These are phyloP conservation scores for Anableps anableps DNA, from an alignment of 2,797 vertebrate genomes.

Conservation along the genomic window DNA sequence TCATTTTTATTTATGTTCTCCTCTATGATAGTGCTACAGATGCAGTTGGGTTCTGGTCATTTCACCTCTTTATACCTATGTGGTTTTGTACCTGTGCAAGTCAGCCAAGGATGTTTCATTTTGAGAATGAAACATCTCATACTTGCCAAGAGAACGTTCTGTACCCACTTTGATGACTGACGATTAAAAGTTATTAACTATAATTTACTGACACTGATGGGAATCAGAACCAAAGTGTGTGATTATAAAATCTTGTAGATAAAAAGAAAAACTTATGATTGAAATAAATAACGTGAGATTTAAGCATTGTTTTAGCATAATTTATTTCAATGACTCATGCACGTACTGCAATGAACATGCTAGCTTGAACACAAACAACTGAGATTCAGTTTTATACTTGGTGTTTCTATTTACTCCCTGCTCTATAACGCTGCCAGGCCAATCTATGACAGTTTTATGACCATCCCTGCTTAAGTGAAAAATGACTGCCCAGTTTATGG, in stretches of 20 bases:
- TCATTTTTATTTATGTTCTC: background rate
- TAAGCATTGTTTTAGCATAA: background rate
- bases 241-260: too few relatives aligned
- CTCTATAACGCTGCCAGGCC: background rate
- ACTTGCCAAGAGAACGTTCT: too few relatives aligned
- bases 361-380: background rate
- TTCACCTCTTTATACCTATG: too few relatives aligned
- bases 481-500: background rate
- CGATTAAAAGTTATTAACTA: too few relatives aligned
- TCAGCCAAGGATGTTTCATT: too few relatives aligned
- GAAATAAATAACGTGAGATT: background rate
- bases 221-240: too few relatives aligned
- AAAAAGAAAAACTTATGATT: background rate
- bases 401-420: background rate
- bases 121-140: too few relatives aligned
- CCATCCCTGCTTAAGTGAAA: background rate
- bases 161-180: too few relatives aligned
- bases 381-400: background rate
- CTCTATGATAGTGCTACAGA: background rate
- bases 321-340: background rate
- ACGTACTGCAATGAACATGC: too few relatives aligned
- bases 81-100: too few relatives aligned
- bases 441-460: background rate
- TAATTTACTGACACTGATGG: too few relatives aligned
- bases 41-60: too few relatives aligned